Base-by-base conservation (phyloP, 2,797 vertebrate genomes). In the Chromis chromis region DNA sequence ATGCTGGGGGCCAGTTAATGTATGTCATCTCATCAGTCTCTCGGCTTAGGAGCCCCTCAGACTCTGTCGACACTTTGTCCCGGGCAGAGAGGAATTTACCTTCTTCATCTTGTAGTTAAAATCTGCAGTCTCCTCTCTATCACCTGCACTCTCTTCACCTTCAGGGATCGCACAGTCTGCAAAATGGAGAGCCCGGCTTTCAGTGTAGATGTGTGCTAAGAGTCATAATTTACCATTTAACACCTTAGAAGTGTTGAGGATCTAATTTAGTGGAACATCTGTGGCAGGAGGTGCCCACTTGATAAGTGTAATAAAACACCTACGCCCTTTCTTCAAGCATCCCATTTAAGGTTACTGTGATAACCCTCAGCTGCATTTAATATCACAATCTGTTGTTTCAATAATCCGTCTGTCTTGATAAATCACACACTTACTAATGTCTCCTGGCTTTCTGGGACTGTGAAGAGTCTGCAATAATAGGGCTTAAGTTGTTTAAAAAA, bases 101-200 rank as follows among this genome's bases (percentile, higher is more conserved):
- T 0, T 53, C 68, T 64, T 75, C 63, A 12, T 81, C 48, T 17
- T 33, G 75, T 40, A 48, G 74, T 79, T 78, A 59, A 80, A 79
- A 76, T 63, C 75, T 68, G 65, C 78, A 61, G 69, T 85, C 85
- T 87, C 75, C 78, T 79, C 76, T 22, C 49, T 55, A 25, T 84
- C 79, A 77, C 71, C 77, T 72, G 68, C 70, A 62, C 2, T 61
- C 50, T 78, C 76, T 6, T 39, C 46, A 10, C 60, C 76, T 54
- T n/a, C n/a, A 7, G 55, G 42, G 27, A 28, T 74, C 65, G n/a
- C 1, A 65, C 76, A 46, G 79, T 1, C 10, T 54, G 59, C 60
- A 73, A 72, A 78, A 88, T 72, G 68, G 70, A 55, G 66, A 70
- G 63, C 50, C 40, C 21, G 19, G 65, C 72, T 74, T 83, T 36